phyloP scores from a whole-genome alignment of 2,797 vertebrate species.

The Mycteria americana region DNA sequence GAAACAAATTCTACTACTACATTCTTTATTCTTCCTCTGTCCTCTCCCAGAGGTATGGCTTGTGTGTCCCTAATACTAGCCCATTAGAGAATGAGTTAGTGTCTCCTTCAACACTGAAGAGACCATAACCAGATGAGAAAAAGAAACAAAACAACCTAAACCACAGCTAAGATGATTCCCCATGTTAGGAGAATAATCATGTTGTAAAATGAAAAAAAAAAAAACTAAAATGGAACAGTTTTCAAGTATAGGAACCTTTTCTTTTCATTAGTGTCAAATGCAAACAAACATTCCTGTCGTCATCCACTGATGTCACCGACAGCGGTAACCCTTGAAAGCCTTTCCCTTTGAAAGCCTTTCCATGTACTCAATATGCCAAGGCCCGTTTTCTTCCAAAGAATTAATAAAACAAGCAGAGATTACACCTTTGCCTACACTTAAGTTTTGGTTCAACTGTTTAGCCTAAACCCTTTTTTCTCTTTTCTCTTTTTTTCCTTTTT shows the following conservation, averaged over 20 bases:
- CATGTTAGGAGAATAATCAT: background rate
- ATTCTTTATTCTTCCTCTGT: background rate
- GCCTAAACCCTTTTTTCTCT: background rate
- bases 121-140: background rate
- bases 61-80: fast-evolving
- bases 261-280: background rate
- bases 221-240: fast-evolving
- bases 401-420: background rate
- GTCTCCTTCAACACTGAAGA: background rate
- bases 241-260: background rate
- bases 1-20: background rate
- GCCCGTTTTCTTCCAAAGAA: background rate
- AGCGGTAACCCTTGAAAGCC: background rate
- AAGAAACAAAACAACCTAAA: background rate
- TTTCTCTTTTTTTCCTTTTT: fast-evolving
- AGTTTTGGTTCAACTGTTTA: background rate
- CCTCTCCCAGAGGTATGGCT: background rate
- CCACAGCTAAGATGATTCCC: background rate
- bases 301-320: background rate
- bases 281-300: background rate
- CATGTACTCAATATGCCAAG: background rate
- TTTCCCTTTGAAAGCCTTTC: background rate
- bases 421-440: background rate
- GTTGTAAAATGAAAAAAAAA: background rate
- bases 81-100: background rate